Evolutionary conservation across 2,888 invertebrate species (phyloP).

Genomic region (Cephalotes varians): DNA sequence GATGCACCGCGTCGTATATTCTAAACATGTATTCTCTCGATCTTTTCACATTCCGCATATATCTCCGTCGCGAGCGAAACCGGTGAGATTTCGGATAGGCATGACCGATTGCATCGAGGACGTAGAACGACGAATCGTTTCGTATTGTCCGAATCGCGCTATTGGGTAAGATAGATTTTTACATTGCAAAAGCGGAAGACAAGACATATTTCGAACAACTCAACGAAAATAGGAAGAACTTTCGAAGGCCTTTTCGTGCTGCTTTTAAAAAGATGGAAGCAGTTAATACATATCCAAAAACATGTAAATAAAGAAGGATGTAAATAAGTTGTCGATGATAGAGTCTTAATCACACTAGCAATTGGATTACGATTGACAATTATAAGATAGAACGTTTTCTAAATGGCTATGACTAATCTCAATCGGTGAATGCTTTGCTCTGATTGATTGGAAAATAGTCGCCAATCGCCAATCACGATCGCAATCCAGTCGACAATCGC

Average conservation of each 20-base stretch:
- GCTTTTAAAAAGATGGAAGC: not conserved
- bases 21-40: conserved; percentile 40
- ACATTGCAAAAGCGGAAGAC: not conserved
- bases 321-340: not conserved
- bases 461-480: no score
- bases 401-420: no score
- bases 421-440: no score
- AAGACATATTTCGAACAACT: not conserved
- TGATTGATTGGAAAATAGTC: no score
- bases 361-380: no score
- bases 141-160: not conserved
- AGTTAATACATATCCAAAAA: not conserved
- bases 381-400: no score
- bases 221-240: not conserved
- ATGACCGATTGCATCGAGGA: conserved; percentile 22
- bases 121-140: not conserved
- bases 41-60: conserved; percentile 53
- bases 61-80: conserved; percentile 24
- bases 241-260: not conserved
- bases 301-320: not conserved
- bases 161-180: conserved; percentile 16
- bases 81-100: conserved; percentile 21
- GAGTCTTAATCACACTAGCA: no score
- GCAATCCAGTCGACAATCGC: no score
- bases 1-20: conserved; percentile 61